Percentiles rank a stretch among this genome's conserved stretches.
Evolutionary conservation across 2,797 vertebrate species (phyloP).

Genomic region (Lacerta viridis): DNA sequence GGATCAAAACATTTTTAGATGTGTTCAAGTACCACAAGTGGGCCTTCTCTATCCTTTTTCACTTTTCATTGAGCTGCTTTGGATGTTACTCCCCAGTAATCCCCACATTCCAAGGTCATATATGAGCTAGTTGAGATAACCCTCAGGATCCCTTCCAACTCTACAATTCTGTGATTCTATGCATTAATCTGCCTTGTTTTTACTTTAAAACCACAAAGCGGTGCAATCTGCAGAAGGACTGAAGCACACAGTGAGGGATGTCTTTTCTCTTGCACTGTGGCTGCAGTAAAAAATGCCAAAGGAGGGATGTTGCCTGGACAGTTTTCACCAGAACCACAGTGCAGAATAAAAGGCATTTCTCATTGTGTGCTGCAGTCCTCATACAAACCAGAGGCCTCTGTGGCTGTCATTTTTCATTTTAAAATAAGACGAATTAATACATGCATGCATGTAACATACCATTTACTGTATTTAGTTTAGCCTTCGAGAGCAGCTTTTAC

Average conservation of each 20-base stretch:
- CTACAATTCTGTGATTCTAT: too few relatives aligned
- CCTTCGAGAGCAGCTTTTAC: background rate
- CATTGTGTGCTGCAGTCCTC: background rate
- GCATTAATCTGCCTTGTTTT: background rate
- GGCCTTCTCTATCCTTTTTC: too few relatives aligned
- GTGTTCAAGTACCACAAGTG: background rate
- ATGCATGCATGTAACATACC: background rate
- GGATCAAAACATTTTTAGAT: too few relatives aligned
- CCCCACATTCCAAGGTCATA: background rate
- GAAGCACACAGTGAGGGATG: background rate
- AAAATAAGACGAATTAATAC: background rate
- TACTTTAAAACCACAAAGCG: background rate
- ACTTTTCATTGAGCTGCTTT: background rate
- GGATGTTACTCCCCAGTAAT: background rate
- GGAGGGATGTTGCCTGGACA: background rate
- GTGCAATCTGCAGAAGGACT: background rate
- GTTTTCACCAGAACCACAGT: background rate
- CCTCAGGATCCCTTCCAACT: too few relatives aligned
- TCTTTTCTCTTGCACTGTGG: background rate
- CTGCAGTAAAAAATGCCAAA: background rate
- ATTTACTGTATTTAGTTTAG: background rate
- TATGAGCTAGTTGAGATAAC: too few relatives aligned
- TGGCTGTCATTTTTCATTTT: background rate
- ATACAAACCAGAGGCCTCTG: background rate
- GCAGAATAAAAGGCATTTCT: background rate